Base-by-base conservation (phyloP, 1,140 invertebrate species). In the Hyposmocoma kahamanoa region DNA sequence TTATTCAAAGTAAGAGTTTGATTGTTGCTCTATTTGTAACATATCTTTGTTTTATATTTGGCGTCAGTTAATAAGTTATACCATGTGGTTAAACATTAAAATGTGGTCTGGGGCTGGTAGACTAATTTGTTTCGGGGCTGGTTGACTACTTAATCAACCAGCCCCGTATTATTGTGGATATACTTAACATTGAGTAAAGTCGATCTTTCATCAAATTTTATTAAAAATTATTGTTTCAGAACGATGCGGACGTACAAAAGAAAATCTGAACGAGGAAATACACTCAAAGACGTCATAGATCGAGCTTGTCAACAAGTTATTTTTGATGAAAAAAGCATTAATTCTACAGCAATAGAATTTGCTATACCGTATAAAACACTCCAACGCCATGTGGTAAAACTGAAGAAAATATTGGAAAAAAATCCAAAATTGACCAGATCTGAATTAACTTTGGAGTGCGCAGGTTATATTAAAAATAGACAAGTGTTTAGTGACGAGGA, bases 301-400 rank as follows among this genome's bases (percentile, higher is more conserved):
- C 44, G 53, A 53, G 50, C 50, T 60, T 47, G 44, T 50, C 56
- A 53, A 22, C 46, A 42, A 53, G 47, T 53, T 21, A 55, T 51
- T 36, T 41, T 55, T 50, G 58, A 60, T 49, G 54, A 30, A 41
- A 56, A 62, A 62, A 53, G 47, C 53, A 47, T 56, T 42, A 63
- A 60, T 64, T 48, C 53, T 42, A 15, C 53, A 36, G 45, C 47
- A 43, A 64, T 47, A 47, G 48, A 60, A 59, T 64, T 60, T 36
- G 53, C 51, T 43, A 59, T 51, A 42, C 53, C 57, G 50, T 24
- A 22, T 38, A 60, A 57, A 56, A 59, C 43, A 46, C 42, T 56
- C 22, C 44, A 28, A 38, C 54, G 52, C 62, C 60, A 42, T 58
- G 19, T 57, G 42, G 62, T 50, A 21, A 59, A 59, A 53, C 48